These are phyloP conservation scores for Pseudotriccus pelzelni DNA, from an alignment of 2,797 vertebrate genomes.

Conservation along the genomic window DNA sequence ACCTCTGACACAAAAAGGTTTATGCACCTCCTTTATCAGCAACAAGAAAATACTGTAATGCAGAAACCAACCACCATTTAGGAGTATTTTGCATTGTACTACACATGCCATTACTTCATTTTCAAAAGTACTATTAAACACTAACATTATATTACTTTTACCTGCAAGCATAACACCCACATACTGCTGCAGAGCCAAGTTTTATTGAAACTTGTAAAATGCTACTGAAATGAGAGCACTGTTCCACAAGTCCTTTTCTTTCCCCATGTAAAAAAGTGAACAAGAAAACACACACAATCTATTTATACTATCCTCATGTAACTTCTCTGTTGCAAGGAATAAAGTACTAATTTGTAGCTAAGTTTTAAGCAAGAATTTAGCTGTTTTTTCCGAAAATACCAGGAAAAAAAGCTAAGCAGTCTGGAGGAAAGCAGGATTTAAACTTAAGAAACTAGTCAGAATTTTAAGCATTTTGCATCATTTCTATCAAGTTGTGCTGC, in stretches of 20 bases:
- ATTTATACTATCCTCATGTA: background rate
- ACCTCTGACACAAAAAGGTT: background rate
- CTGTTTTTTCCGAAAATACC: background rate
- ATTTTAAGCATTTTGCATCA: background rate
- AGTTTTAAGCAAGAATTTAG: background rate
- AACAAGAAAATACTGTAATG: background rate
- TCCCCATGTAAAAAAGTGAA: background rate
- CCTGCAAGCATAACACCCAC: slow-evolving; percentile 31
- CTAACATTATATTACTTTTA: background rate
- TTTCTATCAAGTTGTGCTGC: background rate
- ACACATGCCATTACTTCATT: slow-evolving; percentile 6
- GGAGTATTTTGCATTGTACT: background rate
- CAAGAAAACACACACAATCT: background rate
- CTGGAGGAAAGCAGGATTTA: background rate
- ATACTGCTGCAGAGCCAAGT: background rate
- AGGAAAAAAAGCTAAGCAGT: background rate
- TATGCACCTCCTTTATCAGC: background rate
- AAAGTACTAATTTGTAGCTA: background rate
- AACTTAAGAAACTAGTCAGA: background rate
- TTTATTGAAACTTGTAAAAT: background rate
- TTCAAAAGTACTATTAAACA: slow-evolving; percentile 11
- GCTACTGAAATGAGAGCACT: background rate
- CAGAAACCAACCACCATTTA: background rate
- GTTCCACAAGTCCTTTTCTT: background rate
- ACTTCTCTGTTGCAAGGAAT: background rate